These are phyloP conservation scores for Pseudomyrmex sp. DNA, from an alignment of 1,140 invertebrate genomes.

Conservation along the genomic window DNA sequence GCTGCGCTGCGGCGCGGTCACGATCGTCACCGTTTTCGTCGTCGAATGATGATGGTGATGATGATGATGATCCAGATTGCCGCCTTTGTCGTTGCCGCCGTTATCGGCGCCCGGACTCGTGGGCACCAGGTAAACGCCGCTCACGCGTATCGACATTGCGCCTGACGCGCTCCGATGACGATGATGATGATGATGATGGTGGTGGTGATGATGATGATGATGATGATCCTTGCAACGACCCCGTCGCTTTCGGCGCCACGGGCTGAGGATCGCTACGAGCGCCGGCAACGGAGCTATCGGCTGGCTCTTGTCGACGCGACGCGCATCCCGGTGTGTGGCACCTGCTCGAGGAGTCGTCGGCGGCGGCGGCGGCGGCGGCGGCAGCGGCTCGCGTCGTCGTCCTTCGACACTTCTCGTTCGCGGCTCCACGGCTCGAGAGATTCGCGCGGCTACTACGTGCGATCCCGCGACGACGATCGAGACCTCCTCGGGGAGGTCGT, in stretches of 20 bases:
- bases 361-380: conserved; percentile 51
- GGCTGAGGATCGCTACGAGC: conserved; percentile 71
- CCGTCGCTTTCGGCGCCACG: conserved; percentile 68
- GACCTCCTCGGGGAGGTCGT: neutral
- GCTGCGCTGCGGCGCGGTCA: conserved; percentile 89
- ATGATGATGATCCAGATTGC: conserved; percentile 72
- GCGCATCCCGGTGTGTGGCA: conserved; percentile 60
- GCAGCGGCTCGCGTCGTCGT: conserved; percentile 67
- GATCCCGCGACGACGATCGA: neutral
- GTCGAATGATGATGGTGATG: conserved; percentile 82
- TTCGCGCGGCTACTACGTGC: conserved; percentile 35
- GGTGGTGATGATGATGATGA: too few species aligned
- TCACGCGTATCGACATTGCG: conserved; percentile 83
- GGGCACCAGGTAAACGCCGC: conserved; percentile 83
- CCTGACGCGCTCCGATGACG: neutral
- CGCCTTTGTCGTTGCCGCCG: conserved; percentile 74
- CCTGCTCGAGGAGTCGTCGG: conserved; percentile 63
- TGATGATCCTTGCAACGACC: conserved; percentile 60
- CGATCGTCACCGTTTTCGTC: conserved; percentile 87
- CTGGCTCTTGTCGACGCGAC: conserved; percentile 46
- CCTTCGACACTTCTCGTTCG: conserved; percentile 64
- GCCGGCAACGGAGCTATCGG: conserved; percentile 72
- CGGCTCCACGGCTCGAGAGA: conserved; percentile 72
- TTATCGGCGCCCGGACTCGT: conserved; percentile 70
- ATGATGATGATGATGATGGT: neutral